Evolutionary conservation across 2,888 invertebrate genomes (phyloP).

Genomic region (Lumbricus terrestris): DNA sequence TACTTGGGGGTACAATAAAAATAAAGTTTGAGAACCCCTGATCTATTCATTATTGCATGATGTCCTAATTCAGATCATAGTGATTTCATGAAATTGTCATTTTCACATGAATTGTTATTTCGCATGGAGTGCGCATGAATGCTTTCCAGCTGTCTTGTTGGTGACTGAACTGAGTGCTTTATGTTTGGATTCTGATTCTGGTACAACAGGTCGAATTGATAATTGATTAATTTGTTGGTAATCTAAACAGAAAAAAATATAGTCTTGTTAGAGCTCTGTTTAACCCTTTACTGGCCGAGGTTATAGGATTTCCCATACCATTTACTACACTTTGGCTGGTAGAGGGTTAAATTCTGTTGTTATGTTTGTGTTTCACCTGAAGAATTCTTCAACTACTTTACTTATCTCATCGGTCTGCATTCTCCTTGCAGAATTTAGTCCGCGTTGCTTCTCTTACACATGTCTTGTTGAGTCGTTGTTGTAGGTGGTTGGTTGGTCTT

Average conservation of each 20-base stretch:
- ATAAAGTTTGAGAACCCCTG: too few species aligned
- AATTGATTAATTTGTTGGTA: too few species aligned
- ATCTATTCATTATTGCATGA: background rate
- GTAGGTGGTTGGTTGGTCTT: background rate
- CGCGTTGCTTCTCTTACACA: background rate
- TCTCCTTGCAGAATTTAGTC: background rate
- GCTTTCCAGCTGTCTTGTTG: background rate
- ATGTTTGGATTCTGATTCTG: background rate
- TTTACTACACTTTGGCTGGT: too few species aligned
- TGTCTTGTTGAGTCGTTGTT: background rate
- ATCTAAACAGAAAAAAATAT: background rate
- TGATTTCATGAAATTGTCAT: background rate
- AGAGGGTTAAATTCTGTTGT: background rate
- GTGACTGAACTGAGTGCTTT: background rate
- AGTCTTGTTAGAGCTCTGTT: background rate
- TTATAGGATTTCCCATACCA: too few species aligned
- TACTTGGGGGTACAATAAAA: too few species aligned
- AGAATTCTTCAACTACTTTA: background rate
- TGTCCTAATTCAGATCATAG: background rate
- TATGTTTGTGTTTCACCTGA: background rate
- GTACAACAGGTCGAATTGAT: background rate
- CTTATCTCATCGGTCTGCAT: background rate
- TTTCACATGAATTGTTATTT: background rate
- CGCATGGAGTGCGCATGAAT: background rate
- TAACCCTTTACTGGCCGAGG: too few species aligned